Conservation (phyloP, 2,113 vertebrate genomes). For the Cryptoleucopteryx plumbea region DNA sequence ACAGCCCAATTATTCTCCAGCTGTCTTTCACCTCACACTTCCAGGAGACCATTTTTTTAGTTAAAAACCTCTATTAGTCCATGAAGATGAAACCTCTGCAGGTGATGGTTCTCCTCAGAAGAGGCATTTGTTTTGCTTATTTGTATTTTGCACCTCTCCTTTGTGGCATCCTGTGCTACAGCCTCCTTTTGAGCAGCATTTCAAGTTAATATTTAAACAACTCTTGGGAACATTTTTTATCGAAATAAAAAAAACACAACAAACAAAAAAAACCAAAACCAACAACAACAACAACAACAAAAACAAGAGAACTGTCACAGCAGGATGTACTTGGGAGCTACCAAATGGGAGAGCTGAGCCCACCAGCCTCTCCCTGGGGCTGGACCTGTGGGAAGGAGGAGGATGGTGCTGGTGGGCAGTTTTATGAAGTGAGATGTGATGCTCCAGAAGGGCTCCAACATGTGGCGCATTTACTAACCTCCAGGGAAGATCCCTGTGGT, state of each 20-base stretch:
- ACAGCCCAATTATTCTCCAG: neutral
- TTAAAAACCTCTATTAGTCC: neutral
- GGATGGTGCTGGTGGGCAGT: neutral
- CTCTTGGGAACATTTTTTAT: neutral
- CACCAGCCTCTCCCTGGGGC: neutral
- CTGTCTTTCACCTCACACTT: neutral
- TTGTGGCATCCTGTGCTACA: neutral
- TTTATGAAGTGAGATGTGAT: constrained; percentile 4
- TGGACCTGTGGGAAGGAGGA: neutral
- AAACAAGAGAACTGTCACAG: neutral
- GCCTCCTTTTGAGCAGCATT: neutral
- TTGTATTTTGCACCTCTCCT: neutral
- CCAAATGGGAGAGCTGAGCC: neutral
- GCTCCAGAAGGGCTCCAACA: neutral
- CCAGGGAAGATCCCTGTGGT: neutral
- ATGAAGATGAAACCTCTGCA: neutral
- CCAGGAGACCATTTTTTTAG: neutral
- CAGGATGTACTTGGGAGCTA: neutral
- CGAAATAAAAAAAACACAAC: neutral
- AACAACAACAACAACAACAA: neutral
- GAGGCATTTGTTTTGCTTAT: neutral
- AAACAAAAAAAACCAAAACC: too few relatives aligned
- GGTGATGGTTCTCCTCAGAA: neutral
- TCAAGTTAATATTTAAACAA: neutral
- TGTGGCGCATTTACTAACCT: neutral